Percentiles rank a stretch among this genome's conserved stretches.
Conservation (phyloP, 2,113 vertebrate species). For the Hemichromis elongatus region DNA sequence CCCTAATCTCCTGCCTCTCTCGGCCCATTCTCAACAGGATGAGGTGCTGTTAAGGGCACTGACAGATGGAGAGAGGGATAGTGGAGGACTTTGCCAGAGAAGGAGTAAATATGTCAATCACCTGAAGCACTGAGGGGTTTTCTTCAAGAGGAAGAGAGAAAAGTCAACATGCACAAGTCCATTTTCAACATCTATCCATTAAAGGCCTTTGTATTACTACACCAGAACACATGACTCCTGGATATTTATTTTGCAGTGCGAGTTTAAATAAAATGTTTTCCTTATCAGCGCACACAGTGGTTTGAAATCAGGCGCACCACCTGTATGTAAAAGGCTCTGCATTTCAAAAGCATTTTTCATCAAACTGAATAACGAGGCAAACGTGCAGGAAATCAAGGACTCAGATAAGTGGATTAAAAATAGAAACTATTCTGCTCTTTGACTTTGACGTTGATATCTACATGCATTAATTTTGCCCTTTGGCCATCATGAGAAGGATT, state of each 20-base stretch:
- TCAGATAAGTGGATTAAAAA: slow-evolving; percentile 35
- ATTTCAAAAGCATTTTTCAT: slow-evolving; percentile 22
- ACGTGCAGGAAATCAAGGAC: slow-evolving; percentile 19
- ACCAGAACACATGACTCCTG: not conserved
- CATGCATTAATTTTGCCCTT: slow-evolving; percentile 43
- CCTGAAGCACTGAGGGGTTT: not conserved
- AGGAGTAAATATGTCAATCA: slow-evolving; percentile 56
- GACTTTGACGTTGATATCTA: slow-evolving; percentile 44
- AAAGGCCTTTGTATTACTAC: not conserved
- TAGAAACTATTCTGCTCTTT: slow-evolving; percentile 3
- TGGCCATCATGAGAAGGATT: slow-evolving; percentile 31
- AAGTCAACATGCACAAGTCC: not conserved
- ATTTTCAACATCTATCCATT: not conserved
- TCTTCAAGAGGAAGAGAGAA: slow-evolving; percentile 6
- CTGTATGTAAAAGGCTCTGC: not conserved
- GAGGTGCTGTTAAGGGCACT: slow-evolving; percentile 29
- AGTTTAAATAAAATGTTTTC: not conserved
- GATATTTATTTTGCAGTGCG: not conserved
- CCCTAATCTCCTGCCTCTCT: slow-evolving; percentile 44
- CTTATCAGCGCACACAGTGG: not conserved
- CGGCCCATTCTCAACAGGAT: slow-evolving; percentile 32
- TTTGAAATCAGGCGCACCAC: not conserved
- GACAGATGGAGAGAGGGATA: slow-evolving; percentile 7
- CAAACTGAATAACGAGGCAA: slow-evolving; percentile 1
- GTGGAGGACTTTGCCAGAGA: slow-evolving; percentile 16